Evolutionary conservation across 1,140 invertebrate species (phyloP).

Genomic region (Pseudachorutes palmiensis): DNA sequence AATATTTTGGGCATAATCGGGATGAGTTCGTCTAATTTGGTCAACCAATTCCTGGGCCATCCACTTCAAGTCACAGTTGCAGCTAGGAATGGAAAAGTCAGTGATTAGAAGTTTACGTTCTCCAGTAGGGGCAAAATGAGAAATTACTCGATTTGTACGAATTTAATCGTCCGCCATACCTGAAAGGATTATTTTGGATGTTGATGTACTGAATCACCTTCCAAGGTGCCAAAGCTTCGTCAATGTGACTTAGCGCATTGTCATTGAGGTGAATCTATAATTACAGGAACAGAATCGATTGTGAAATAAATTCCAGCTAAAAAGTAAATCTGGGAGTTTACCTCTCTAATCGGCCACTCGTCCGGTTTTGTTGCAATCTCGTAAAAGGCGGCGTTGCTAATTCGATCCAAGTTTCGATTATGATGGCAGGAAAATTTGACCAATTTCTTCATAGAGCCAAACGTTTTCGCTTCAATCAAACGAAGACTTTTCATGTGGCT

Average conservation of each 20-base stretch:
- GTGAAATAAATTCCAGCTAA: constrained; percentile 7
- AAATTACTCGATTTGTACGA: no score
- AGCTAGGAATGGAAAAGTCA: no score
- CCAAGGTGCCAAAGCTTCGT: constrained; percentile 28
- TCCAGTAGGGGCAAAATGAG: no score
- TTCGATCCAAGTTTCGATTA: constrained; percentile 21
- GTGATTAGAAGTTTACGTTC: no score
- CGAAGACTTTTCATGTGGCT: constrained; percentile 23
- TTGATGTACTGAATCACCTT: constrained; percentile 21
- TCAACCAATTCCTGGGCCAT: constrained; percentile 25
- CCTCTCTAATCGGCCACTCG: constrained; percentile 29
- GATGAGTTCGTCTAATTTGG: constrained; percentile 15
- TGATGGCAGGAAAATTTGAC: constrained; percentile 10
- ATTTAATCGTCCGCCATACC: no score
- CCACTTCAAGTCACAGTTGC: constrained; percentile 32
- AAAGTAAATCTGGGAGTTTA: constrained; percentile 3
- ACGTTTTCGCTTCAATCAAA: constrained; percentile 25
- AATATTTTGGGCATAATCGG: constrained; percentile 12
- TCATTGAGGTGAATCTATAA: constrained; percentile 35
- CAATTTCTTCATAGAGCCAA: constrained; percentile 27
- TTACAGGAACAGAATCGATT: background rate
- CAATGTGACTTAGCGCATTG: constrained; percentile 30
- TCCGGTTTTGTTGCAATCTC: constrained; percentile 15
- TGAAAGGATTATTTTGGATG: constrained; percentile 37
- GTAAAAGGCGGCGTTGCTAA: constrained; percentile 31